Percentiles rank a stretch among this genome's conserved stretches.
These are phyloP conservation scores for Cervus canadensis DNA, from an alignment of 2,113 vertebrate genomes.

Conservation along the genomic window DNA sequence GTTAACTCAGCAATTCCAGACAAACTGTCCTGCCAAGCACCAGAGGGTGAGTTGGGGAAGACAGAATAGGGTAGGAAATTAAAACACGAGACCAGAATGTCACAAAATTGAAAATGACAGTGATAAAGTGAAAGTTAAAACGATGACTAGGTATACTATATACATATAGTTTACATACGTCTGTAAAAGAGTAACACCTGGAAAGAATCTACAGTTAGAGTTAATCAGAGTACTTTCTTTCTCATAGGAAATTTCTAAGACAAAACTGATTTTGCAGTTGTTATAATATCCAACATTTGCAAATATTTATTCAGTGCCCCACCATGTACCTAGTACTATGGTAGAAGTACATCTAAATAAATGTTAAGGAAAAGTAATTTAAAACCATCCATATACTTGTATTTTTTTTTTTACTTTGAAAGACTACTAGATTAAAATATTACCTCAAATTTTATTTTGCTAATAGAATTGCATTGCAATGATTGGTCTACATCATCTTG, in stretches of 20 bases:
- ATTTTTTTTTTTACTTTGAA: background rate
- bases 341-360: constrained; percentile 25
- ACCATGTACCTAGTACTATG: background rate
- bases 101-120: constrained; percentile 16
- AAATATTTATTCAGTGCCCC: background rate
- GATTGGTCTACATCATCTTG: background rate
- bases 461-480: background rate
- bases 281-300: background rate
- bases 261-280: background rate
- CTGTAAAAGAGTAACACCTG: background rate
- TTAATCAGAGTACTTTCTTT: background rate
- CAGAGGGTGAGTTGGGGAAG: background rate
- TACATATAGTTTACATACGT: background rate
- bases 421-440: background rate
- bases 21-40: constrained; percentile 64
- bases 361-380: background rate
- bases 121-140: constrained; percentile 32
- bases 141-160: background rate
- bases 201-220: background rate
- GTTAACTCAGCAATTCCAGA: constrained; percentile 75
- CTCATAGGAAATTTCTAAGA: background rate
- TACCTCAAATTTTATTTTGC: constrained; percentile 17
- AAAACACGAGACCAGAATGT: background rate
- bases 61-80: constrained; percentile 23
- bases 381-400: background rate